Evolutionary conservation across 2,113 vertebrate genomes (phyloP).

Genomic region (Hemiprocne comata): DNA sequence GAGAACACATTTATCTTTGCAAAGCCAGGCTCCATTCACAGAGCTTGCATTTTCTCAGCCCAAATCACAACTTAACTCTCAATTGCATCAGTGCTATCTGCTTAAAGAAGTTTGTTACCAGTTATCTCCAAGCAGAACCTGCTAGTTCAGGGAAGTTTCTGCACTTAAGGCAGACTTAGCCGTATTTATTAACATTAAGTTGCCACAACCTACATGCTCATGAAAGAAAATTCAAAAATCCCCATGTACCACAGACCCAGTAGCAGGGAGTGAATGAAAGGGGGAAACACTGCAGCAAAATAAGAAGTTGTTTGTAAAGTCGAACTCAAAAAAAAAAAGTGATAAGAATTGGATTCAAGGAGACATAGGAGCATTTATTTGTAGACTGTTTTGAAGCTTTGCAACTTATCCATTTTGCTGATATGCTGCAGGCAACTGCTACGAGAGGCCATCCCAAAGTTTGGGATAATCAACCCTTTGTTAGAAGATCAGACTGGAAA

Average conservation of each 20-base stretch:
- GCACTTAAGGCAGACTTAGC: neutral
- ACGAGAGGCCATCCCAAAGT: neutral
- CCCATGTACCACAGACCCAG: neutral
- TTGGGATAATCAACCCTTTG: neutral
- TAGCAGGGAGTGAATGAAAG: neutral
- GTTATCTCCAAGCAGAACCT: neutral
- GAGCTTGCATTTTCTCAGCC: neutral
- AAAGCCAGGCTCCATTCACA: neutral
- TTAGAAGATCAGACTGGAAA: neutral
- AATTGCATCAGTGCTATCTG: neutral
- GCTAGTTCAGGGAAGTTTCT: neutral
- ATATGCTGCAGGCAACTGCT: neutral
- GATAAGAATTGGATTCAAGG: neutral
- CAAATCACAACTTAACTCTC: neutral
- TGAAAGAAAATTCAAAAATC: neutral
- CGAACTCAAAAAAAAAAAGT: neutral
- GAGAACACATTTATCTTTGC: neutral
- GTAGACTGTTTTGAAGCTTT: neutral
- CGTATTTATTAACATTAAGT: neutral
- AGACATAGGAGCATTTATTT: neutral
- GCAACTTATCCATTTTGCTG: neutral
- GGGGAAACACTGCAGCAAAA: neutral
- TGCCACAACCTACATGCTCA: neutral
- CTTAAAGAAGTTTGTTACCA: neutral
- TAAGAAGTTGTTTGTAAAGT: neutral